These are phyloP conservation scores for Chaetorhynchus papuensis DNA, from an alignment of 2,113 vertebrate genomes.

Conservation along the genomic window DNA sequence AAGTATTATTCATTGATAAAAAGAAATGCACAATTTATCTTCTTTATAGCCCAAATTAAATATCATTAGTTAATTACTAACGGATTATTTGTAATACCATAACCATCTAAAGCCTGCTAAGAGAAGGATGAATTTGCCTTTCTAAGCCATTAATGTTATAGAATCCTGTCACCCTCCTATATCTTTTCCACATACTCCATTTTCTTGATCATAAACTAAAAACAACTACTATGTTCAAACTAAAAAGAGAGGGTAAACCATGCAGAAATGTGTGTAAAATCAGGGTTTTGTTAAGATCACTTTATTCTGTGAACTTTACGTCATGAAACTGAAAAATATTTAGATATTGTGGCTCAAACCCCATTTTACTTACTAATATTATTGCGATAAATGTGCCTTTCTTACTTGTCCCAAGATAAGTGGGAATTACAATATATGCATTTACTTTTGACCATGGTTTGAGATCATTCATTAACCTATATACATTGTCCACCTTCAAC, in stretches of 20 bases:
- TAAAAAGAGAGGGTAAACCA: not conserved
- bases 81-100: not conserved
- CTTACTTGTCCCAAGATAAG: rapidly evolving
- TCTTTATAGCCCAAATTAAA: not conserved
- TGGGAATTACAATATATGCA: not conserved
- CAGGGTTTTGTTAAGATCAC: not conserved
- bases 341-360: not conserved
- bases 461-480: not conserved
- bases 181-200: not conserved
- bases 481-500: not conserved
- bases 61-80: not conserved
- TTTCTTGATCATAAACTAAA: not conserved
- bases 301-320: not conserved
- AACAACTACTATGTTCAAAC: not conserved
- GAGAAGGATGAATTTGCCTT: not conserved
- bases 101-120: not conserved
- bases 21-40: not conserved
- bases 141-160: not conserved
- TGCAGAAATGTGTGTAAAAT: not conserved
- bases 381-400: not conserved
- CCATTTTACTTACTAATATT: not conserved
- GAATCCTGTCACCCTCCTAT: not conserved
- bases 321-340: not conserved
- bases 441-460: not conserved
- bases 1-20: not conserved